Evolutionary conservation across 2,113 vertebrate genomes (phyloP), one percentile per base, ranked within the genome.

Genomic region (Actenoides lindsayi): DNA sequence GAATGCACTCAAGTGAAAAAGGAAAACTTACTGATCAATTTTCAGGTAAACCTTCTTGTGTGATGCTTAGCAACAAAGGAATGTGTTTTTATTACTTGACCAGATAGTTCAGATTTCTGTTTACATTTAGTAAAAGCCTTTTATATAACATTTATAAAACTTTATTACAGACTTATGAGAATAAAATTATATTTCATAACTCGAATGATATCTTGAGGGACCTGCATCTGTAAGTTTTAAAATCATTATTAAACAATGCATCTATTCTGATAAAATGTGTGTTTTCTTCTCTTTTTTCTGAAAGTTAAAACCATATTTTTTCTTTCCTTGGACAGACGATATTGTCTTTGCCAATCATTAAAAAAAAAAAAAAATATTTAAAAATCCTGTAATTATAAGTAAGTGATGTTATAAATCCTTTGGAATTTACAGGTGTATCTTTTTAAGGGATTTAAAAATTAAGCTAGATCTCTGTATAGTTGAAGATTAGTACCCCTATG

Each of bases 141-240:
- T 97, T 98, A 97, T 95, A 98, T 96, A 98, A 97, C 97, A 94
- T 83, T 98, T 98, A 97, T 98, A 97, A 98, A 98, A 98, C 97
- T 98, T 98, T 97, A 98, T 98, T 97, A 97, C 96, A 96, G 95
- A 94, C 89, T 95, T 97, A 98, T 96, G 97, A 98, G 96, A 98
- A 97, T 96, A 98, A 97, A 98, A 98, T 98, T 97, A 97, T 96
- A 97, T 98, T 98, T 98, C 97, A 98, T 97, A 98, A 98, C 95
- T 98, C 97, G 97, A 76, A 95, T 24, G 42, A 96, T 88, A 95
- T 96, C 97, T 97, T 97, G 93, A 96, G 97, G 54, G 57, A 48
- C 80, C 19, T 13, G 74, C 93, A 89, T 83, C 91, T 87, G 92
- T 98, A 97, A 97, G 95, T 95, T 94, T 97, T 95, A 96, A 87